Evolutionary conservation across 1,140 invertebrate species (phyloP), one percentile per base, ranked within the genome.

Genomic region (Zaprionus capensis): DNA sequence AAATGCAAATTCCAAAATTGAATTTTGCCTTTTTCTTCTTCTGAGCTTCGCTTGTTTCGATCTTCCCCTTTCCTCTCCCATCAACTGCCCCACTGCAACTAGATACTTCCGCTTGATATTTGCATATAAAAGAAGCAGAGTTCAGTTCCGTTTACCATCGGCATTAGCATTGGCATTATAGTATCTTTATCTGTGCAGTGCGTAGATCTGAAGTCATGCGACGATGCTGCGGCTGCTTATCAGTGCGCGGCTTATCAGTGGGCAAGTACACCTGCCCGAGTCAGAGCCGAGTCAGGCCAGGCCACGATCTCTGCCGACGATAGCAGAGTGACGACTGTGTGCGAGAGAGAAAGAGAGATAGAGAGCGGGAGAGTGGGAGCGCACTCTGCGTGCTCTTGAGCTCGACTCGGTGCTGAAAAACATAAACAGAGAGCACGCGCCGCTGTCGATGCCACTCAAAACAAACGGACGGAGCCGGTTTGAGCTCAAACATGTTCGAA

Each of bases 1-100:
- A 85, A 85, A 85, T 85, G 82, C 76, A 82, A 85, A 85, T 86
- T 81, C 64, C 15, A 44, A 59, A 63, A 55, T 36, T 12, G 22
- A 22, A 20, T 34, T 56, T 80, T 74, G 65, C 44, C 41, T 79
- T 82, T 66, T 22, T 26, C 51, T 26, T 26, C 20, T 14, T 57
- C 28, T 9, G 28, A 11, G 6, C 17, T 17, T 57, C 15, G n/a
- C 5, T 44, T 7, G 15, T 31, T 4, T 34, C 53, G 5, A 5
- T 6, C 5, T 0, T 5, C 53, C 15, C 26, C 6, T 11, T 15
- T 3, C 31, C 31, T 31, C 11, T 11, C 9, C 31, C 31, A 4
- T 31, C 38, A 15, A 41, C 38, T 41, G 38, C 5, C 14, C 38
- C 38, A 41, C 38, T 41, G 38, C 15, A 41, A n/a, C 38, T 41